Conservation (phyloP, 2,888 invertebrate species). For the Aphodius granarius region DNA sequence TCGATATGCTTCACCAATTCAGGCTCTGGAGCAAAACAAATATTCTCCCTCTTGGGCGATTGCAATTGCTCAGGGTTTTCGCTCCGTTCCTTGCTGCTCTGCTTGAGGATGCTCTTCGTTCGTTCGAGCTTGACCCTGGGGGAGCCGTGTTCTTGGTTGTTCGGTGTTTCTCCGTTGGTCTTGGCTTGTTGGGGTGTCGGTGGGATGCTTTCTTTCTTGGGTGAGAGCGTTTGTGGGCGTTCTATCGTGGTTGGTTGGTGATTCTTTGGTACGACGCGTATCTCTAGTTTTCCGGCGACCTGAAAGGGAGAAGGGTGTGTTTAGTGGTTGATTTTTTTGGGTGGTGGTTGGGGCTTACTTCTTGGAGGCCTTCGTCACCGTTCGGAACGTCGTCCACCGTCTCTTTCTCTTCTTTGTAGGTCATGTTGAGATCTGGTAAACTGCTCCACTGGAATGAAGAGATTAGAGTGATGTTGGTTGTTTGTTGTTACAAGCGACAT, state of each 20-base stretch:
- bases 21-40: conserved; percentile 46
- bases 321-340: not conserved
- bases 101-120: conserved; percentile 51
- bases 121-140: conserved; percentile 44
- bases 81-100: conserved; percentile 48
- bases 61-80: conserved; percentile 38
- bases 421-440: conserved; percentile 45
- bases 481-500: no score
- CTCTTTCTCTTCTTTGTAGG: conserved; percentile 37
- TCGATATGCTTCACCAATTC: conserved; percentile 36
- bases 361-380: conserved; percentile 48
- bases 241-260: not conserved
- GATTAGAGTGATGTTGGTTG: no score
- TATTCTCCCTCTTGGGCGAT: conserved; percentile 49
- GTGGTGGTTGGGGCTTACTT: conserved; percentile 39
- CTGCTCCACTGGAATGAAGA: conserved; percentile 45
- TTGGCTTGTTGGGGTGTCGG: conserved; percentile 22
- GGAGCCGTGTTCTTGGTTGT: conserved; percentile 26
- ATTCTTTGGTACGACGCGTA: conserved; percentile 67
- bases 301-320: conserved; percentile 27
- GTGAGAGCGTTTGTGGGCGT: conserved; percentile 25
- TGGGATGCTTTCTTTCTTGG: conserved; percentile 24
- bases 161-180: not conserved
- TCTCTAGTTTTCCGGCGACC: conserved; percentile 81
- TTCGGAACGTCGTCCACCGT: conserved; percentile 34